Evolutionary conservation across 2,113 vertebrate genomes (phyloP).

Genomic region (Athene cunicularia): DNA sequence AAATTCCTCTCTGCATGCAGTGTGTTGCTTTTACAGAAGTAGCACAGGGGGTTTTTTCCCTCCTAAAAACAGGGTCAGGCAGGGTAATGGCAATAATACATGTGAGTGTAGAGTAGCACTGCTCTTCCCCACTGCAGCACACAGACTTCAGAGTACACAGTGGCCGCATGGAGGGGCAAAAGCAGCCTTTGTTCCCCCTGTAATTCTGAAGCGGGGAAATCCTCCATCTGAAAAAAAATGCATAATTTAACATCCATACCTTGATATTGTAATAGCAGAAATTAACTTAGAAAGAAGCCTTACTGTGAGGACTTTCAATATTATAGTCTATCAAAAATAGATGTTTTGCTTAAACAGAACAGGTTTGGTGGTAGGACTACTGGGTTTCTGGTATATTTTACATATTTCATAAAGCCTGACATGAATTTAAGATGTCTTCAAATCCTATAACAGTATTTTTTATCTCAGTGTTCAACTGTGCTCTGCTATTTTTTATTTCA

Average conservation of each 20-base stretch:
- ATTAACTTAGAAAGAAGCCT: not conserved
- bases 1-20: not conserved
- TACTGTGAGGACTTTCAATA: not conserved
- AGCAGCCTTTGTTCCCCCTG: fast-evolving
- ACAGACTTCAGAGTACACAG: not conserved
- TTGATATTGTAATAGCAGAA: not conserved
- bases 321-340: not conserved
- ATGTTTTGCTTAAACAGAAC: not conserved
- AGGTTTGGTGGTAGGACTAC: not conserved
- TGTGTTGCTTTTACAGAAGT: not conserved
- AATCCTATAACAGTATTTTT: not conserved
- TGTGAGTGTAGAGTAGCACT: not conserved
- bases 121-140: not conserved
- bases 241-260: not conserved
- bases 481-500: not conserved
- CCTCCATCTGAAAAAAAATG: not conserved
- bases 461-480: not conserved
- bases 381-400: not conserved
- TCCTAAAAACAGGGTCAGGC: not conserved
- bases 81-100: fast-evolving
- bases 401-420: not conserved
- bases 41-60: not conserved
- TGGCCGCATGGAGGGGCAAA: not conserved
- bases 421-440: not conserved
- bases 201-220: not conserved